Base-by-base conservation (phyloP, 2,113 vertebrate genomes). In the Butorides virescens region DNA sequence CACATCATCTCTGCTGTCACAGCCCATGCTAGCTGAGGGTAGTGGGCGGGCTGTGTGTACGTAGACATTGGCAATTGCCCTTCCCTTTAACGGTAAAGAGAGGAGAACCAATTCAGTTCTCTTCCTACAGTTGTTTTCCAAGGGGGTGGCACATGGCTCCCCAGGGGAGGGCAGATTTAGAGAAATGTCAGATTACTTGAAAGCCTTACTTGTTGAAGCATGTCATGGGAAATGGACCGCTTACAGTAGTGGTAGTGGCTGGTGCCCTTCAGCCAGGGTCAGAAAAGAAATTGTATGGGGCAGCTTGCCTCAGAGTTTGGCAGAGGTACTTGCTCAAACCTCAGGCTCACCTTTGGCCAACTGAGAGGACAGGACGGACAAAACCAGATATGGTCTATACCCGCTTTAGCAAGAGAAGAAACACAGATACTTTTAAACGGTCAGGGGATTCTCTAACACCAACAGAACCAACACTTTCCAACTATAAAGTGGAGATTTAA, bases 401-500 rank as follows among this genome's bases (percentile, higher is more conserved):
- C 18, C 56, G 26, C 42, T 92, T 79, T 23, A 77, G 42, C 42
- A 86, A 42, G 50, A 81, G 53, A 44, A 86, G 18, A 65, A 92
- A 65, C 13, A 36, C 13, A 5, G 27, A 66, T 13, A 56, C 50
- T 65, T 55, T 55, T 15, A 73, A 82, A 65, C 2, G 5, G 5
- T 34, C 2, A 0, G 37, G 34, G 49, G 49, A 20, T 79, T 84
- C 37, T 86, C 65, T n/a, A 42, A 42, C 37, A 39, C n/a, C n/a
- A n/a, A n/a, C n/a, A n/a, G n/a, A n/a, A n/a, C n/a, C 18, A 74
- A 62, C 56, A 52, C 25, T 6, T 63, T 34, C 70, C 46, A 66
- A 0, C 30, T 63, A 13, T 6, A 84, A 27, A 0, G 0, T 74
- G 12, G 30, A 61, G 21, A 68, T 52, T 44, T 55, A 47, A 65